These are phyloP conservation scores for Microchrysa polita DNA, from an alignment of 2,888 invertebrate genomes.

Conservation along the genomic window DNA sequence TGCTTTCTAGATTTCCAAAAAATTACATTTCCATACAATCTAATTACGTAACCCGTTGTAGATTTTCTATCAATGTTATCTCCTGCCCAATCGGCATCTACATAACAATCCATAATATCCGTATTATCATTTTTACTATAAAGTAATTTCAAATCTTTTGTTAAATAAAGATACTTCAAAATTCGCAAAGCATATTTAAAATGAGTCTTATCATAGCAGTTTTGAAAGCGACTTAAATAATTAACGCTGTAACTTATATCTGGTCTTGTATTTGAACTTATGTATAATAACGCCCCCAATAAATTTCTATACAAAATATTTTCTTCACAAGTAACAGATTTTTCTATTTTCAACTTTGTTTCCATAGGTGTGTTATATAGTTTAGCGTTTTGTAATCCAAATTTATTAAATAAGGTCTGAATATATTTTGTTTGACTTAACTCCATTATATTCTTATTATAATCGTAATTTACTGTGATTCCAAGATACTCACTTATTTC, in stretches of 20 bases:
- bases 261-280: constrained; percentile 57
- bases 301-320: constrained; percentile 52
- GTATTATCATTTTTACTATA: constrained; percentile 49
- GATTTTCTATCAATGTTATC: constrained; percentile 52
- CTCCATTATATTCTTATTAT: constrained; percentile 3
- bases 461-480: constrained; percentile 10
- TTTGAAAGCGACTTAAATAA: constrained; percentile 58
- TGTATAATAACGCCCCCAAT: constrained; percentile 55
- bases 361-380: constrained; percentile 47
- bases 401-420: constrained; percentile 39
- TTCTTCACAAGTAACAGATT: constrained; percentile 9
- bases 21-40: constrained; percentile 56
- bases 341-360: constrained; percentile 44
- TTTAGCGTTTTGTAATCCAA: constrained; percentile 42
- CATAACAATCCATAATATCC: constrained; percentile 52
- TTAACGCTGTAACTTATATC: constrained; percentile 57
- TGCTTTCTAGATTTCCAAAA: constrained; percentile 58
- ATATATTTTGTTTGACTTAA: constrained; percentile 40
- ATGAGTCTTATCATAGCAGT: constrained; percentile 54
- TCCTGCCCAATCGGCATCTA: constrained; percentile 59
- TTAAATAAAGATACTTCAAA: constrained; percentile 55
- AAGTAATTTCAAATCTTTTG: constrained; percentile 52
- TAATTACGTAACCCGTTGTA: constrained; percentile 56
- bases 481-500: constrained; percentile 11
- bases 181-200: constrained; percentile 55